Evolutionary conservation across 1,140 invertebrate species (phyloP).

Genomic region (Drosophila triauraria): DNA sequence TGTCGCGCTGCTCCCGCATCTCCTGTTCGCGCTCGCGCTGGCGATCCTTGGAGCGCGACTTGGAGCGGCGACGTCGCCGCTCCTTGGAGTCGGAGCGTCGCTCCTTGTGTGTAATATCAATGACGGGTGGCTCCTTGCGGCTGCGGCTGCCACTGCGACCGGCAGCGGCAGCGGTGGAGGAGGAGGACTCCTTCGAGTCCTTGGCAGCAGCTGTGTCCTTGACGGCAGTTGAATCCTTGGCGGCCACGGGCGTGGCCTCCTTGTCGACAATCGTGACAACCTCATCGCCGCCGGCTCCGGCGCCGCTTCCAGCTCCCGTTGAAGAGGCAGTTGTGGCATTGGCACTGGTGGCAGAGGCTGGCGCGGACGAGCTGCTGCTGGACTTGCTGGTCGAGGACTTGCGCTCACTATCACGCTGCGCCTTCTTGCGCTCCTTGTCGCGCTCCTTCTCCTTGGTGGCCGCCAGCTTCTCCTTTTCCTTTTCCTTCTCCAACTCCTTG

Average conservation of each 20-base stretch:
- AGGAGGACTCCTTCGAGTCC: slow-evolving; percentile 28
- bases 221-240: neutral
- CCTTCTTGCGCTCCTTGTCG: slow-evolving; percentile 85
- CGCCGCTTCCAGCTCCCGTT: neutral
- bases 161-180: slow-evolving; percentile 18
- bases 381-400: slow-evolving; percentile 70
- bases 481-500: slow-evolving; percentile 87
- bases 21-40: slow-evolving; percentile 84
- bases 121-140: slow-evolving; percentile 50
- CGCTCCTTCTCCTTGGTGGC: slow-evolving; percentile 84
- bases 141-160: slow-evolving; percentile 27
- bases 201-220: neutral
- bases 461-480: slow-evolving; percentile 85
- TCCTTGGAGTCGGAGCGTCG: slow-evolving; percentile 66
- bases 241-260: neutral
- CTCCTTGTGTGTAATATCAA: slow-evolving; percentile 77
- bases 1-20: slow-evolving; percentile 63
- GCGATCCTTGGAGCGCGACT: slow-evolving; percentile 85
- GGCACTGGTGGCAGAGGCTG: slow-evolving; percentile 2
- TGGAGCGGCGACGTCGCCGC: slow-evolving; percentile 72
- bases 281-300: slow-evolving; percentile 17
- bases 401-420: slow-evolving; percentile 83
- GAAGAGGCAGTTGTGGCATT: slow-evolving; percentile 4
- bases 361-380: neutral
- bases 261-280: slow-evolving; percentile 51